These are phyloP conservation scores for Ictidomys tridecemlineatus DNA, from an alignment of 2,113 vertebrate species.

Conservation along the genomic window DNA sequence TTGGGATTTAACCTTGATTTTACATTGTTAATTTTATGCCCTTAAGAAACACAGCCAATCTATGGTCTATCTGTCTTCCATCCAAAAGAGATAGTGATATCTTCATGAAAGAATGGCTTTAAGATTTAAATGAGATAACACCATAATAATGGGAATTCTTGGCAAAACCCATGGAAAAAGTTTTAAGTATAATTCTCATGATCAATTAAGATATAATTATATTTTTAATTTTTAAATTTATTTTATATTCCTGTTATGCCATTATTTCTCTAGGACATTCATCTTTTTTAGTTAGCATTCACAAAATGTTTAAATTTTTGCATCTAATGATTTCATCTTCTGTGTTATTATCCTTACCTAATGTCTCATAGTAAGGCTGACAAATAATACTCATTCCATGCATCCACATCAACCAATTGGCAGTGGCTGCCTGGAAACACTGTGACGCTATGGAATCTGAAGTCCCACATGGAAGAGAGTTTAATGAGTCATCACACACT, in stretches of 20 bases:
- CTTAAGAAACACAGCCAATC: background rate
- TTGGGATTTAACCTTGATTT: background rate
- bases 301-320: conserved; percentile 37
- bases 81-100: background rate
- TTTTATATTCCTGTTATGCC: background rate
- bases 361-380: background rate
- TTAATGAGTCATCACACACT: background rate
- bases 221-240: background rate
- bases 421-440: background rate
- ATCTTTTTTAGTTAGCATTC: background rate
- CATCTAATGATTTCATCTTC: background rate
- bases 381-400: background rate
- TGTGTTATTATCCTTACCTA: background rate
- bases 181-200: background rate
- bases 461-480: background rate
- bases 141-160: background rate
- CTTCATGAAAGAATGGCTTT: background rate
- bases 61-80: background rate
- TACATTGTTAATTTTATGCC: background rate
- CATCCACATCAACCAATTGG: background rate
- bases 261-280: background rate
- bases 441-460: background rate
- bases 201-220: background rate
- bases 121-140: background rate
- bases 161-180: background rate